These are phyloP conservation scores for Sarotherodon lohbergeri DNA, from an alignment of 2,113 vertebrate genomes.

Conservation along the genomic window DNA sequence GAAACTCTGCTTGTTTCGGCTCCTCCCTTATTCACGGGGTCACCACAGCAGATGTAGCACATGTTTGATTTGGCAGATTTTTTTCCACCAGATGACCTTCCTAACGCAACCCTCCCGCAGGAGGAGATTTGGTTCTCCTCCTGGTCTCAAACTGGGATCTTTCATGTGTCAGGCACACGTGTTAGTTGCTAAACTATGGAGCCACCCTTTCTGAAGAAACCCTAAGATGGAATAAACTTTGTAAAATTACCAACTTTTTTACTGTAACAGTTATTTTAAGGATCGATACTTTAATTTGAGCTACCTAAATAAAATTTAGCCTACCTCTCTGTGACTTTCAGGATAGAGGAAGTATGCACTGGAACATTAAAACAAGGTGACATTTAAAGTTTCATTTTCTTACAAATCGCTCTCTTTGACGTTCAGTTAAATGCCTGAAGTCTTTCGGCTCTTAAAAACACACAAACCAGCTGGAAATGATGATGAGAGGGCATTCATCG, in stretches of 20 bases:
- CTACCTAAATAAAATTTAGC: neutral
- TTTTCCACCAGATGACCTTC: neutral
- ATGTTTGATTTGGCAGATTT: neutral
- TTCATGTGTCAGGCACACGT: neutral
- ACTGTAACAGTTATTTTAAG: neutral
- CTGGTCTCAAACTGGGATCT: neutral
- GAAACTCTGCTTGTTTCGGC: neutral
- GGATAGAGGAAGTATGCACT: neutral
- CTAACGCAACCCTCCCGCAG: neutral
- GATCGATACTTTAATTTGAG: neutral
- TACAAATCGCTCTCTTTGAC: neutral
- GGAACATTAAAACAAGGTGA: neutral
- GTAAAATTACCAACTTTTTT: neutral
- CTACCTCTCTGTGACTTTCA: neutral
- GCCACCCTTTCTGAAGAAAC: neutral
- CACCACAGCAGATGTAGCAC: neutral
- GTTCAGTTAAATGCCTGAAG: neutral
- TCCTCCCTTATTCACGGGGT: neutral
- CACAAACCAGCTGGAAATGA: neutral
- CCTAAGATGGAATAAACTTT: neutral
- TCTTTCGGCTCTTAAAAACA: neutral
- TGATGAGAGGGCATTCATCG: neutral
- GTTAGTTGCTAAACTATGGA: fast-evolving
- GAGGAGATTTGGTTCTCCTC: neutral
- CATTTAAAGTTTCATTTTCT: neutral